These are phyloP conservation scores for Dryomyza anilis DNA, from an alignment of 2,888 invertebrate species.

Conservation along the genomic window DNA sequence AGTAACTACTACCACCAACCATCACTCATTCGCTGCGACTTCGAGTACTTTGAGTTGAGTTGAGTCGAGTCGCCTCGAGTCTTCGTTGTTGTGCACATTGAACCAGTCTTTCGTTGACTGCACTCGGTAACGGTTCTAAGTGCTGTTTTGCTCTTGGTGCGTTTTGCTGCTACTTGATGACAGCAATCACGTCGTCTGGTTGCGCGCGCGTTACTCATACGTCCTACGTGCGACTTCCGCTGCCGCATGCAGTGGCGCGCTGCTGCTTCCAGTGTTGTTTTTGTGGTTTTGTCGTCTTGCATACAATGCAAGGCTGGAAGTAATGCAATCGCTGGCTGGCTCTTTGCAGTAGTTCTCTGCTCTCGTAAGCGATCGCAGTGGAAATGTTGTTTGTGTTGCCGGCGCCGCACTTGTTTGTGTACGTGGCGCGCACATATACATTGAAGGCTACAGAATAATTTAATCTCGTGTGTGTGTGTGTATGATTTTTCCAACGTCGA, in stretches of 20 bases:
- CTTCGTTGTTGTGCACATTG: not conserved
- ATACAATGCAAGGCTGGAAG: no score
- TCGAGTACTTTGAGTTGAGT: no score
- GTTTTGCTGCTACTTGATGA: not conserved
- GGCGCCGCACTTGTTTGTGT: not conserved
- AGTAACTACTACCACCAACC: not conserved
- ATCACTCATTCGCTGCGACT: no score
- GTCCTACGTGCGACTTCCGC: not conserved
- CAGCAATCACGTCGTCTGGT: not conserved
- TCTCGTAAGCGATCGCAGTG: not conserved
- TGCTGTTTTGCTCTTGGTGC: not conserved
- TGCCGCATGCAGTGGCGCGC: not conserved
- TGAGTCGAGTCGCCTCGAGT: not conserved
- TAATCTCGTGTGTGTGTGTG: no score
- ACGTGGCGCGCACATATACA: no score
- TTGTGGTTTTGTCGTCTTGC: no score
- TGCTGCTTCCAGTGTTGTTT: not conserved
- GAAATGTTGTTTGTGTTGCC: not conserved
- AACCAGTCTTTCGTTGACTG: slow-evolving; percentile 28
- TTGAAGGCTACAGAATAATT: no score
- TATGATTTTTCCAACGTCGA: no score
- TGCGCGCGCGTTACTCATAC: not conserved
- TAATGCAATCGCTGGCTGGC: no score
- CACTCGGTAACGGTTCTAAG: slow-evolving; percentile 25
- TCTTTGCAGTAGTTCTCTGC: no score